A percentile compares a stretch with the other conserved stretches of the same genome.
phyloP scores from a whole-genome alignment of 2,797 vertebrate species.

The Taenioides sp. region DNA sequence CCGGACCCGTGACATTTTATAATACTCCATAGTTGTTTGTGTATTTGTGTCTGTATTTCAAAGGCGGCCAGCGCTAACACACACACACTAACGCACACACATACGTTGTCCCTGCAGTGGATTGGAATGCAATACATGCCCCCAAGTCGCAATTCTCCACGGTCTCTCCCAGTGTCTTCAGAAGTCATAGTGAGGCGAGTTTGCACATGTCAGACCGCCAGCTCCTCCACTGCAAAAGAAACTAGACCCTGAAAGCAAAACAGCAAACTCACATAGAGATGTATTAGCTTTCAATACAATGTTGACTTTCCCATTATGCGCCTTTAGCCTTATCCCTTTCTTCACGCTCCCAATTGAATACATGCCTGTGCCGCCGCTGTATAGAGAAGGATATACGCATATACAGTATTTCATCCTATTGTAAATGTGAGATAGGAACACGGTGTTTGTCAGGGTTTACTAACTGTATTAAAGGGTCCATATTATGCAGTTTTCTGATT shows the following conservation, averaged over 20 bases:
- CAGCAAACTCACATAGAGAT: slow-evolving; percentile 46
- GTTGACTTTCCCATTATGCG: slow-evolving; percentile 50
- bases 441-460: slow-evolving; percentile 23
- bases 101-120: slow-evolving; percentile 52
- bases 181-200: slow-evolving; percentile 58
- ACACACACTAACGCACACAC: slow-evolving; percentile 24
- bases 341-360: slow-evolving; percentile 29
- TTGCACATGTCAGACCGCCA: slow-evolving; percentile 55
- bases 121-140: slow-evolving; percentile 61
- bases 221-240: slow-evolving; percentile 30
- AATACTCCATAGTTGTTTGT: slow-evolving; percentile 46
- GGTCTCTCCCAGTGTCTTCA: slow-evolving; percentile 49
- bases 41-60: slow-evolving; percentile 55
- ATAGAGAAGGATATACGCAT: slow-evolving; percentile 11
- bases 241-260: slow-evolving; percentile 43
- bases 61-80: slow-evolving; percentile 47
- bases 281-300: slow-evolving; percentile 41
- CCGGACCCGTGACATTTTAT: slow-evolving; percentile 51
- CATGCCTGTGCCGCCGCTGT: slow-evolving; percentile 7
- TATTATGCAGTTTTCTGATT: too few species aligned
- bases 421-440: slow-evolving; percentile 15
- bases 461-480: neutral
- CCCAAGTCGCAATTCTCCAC: slow-evolving; percentile 64
- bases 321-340: slow-evolving; percentile 30
- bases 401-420: slow-evolving; percentile 16